phyloP scores from a whole-genome alignment of 2,113 vertebrate species.

The Trematocara unimaculatum region DNA sequence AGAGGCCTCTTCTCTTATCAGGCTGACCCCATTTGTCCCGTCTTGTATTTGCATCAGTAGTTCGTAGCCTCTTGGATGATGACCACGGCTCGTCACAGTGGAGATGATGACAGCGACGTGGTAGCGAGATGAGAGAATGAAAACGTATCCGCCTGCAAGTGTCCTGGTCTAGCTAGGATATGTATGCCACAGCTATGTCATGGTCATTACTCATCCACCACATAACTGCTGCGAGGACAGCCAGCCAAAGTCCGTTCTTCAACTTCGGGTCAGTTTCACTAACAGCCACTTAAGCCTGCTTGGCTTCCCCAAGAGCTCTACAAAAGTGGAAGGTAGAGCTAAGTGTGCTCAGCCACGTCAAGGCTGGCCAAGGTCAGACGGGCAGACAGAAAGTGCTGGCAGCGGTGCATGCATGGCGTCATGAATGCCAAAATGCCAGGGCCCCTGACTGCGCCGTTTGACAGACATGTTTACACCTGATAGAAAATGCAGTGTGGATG shows the following conservation, averaged over 20 bases:
- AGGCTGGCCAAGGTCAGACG: conserved; percentile 47
- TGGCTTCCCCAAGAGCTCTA: conserved; percentile 28
- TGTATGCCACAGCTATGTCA: conserved; percentile 20
- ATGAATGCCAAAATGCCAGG: conserved; percentile 44
- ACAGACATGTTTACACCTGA: conserved; percentile 68
- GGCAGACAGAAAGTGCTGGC: conserved; percentile 33
- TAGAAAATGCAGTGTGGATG: conserved; percentile 45
- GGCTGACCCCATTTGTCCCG: conserved; percentile 10
- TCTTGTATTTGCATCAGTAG: conserved; percentile 7
- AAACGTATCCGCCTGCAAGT: neutral
- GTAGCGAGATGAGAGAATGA: conserved; percentile 18
- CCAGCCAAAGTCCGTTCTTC: conserved; percentile 38
- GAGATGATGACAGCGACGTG: conserved; percentile 11
- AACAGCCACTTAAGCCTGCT: conserved; percentile 54
- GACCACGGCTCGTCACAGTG: neutral
- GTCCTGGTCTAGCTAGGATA: neutral
- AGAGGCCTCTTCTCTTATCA: conserved; percentile 8
- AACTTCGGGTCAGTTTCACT: conserved; percentile 32
- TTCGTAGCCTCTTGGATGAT: neutral
- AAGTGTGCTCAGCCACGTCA: conserved; percentile 35
- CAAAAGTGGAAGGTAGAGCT: conserved; percentile 26
- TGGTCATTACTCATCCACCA: conserved; percentile 16
- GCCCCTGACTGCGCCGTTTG: conserved; percentile 37
- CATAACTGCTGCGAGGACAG: neutral
- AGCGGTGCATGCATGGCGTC: neutral